Conservation (phyloP, 2,888 invertebrate species). For the Agrochola lota region DNA sequence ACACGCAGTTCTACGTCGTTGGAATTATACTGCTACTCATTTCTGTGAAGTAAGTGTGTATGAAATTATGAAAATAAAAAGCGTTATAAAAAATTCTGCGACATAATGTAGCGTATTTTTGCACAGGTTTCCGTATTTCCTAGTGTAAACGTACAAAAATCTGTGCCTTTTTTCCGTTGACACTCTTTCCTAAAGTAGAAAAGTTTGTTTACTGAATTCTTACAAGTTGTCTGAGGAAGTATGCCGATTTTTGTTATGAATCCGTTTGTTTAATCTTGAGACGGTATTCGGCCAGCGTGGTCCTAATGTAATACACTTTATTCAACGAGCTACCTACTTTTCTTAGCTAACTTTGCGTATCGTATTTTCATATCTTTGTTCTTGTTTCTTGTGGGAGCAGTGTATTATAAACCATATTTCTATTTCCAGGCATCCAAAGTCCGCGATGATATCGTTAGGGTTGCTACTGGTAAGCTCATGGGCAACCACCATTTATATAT, state of each 20-base stretch:
- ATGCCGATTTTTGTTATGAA: slow-evolving; percentile 60
- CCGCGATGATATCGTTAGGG: slow-evolving; percentile 90
- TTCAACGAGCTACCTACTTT: slow-evolving; percentile 31
- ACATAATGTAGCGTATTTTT: slow-evolving; percentile 23
- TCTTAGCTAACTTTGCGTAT: slow-evolving; percentile 45
- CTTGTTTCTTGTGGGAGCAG: slow-evolving; percentile 21
- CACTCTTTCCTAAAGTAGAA: slow-evolving; percentile 34
- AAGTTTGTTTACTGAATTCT: slow-evolving; percentile 55
- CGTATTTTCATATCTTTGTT: slow-evolving; percentile 41
- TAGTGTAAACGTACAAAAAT: slow-evolving; percentile 25
- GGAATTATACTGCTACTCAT: slow-evolving; percentile 92
- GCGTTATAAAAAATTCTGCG: not conserved
- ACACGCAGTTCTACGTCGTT: slow-evolving; percentile 94
- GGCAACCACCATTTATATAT: slow-evolving; percentile 94
- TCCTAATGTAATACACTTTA: slow-evolving; percentile 49
- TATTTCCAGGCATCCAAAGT: slow-evolving; percentile 90
- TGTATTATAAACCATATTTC: slow-evolving; percentile 41
- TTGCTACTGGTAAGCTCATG: slow-evolving; percentile 93
- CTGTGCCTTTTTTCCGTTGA: slow-evolving; percentile 9
- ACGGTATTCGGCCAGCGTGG: slow-evolving; percentile 26
- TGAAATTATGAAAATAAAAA: slow-evolving; percentile 12
- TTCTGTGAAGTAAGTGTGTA: slow-evolving; percentile 91
- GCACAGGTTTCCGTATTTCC: slow-evolving; percentile 17
- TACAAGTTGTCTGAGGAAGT: slow-evolving; percentile 51
- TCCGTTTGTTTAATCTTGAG: slow-evolving; percentile 51